Evolutionary conservation across 2,888 invertebrate species (phyloP).

Genomic region (Alviniconcha strummeri): DNA sequence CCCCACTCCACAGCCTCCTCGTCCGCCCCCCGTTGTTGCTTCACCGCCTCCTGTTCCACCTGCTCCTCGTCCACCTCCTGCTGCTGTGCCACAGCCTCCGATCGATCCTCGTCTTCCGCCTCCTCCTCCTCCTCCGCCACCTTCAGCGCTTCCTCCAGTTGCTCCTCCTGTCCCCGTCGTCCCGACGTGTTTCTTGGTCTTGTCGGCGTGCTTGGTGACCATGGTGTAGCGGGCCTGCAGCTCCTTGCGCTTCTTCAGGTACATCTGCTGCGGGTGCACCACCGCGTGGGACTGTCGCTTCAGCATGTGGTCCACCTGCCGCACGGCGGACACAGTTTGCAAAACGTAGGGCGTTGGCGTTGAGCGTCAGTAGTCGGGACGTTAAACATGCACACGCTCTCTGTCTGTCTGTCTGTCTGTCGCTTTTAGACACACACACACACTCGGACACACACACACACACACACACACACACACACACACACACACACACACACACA

Average conservation of each 20-base stretch:
- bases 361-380: no score
- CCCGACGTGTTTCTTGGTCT: not conserved
- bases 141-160: not conserved
- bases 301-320: slow-evolving; percentile 26
- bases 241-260: slow-evolving; percentile 32
- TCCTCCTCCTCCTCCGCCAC: slow-evolving; percentile 8
- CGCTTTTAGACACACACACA: no score
- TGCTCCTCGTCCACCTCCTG: not conserved
- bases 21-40: not conserved
- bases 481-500: no score
- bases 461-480: no score
- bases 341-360: no score
- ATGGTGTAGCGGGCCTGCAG: slow-evolving; percentile 26
- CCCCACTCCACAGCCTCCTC: no score
- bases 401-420: no score
- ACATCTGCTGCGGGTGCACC: slow-evolving; percentile 30
- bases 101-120: not conserved
- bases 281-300: not conserved
- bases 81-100: no score
- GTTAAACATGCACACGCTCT: no score
- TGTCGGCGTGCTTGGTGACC: not conserved
- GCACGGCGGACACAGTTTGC: no score
- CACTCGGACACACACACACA: no score
- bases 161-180: not conserved
- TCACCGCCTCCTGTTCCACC: not conserved